These are phyloP conservation scores for Calameuta idolon DNA, from an alignment of 2,888 invertebrate species.

Conservation along the genomic window DNA sequence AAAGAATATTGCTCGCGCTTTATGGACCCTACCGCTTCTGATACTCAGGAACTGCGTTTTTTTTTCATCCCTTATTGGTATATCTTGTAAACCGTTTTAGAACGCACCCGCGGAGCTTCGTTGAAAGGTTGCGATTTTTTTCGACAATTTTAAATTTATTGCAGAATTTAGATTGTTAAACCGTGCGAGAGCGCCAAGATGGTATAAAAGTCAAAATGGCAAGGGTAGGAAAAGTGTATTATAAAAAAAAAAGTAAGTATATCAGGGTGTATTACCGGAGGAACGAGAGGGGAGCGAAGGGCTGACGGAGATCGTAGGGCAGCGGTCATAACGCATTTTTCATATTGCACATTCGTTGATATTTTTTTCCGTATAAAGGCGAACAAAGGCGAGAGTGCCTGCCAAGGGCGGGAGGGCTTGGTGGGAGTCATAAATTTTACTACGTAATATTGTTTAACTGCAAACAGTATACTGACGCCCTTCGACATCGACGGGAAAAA, in stretches of 20 bases:
- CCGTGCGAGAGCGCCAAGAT: background rate
- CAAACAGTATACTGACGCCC: slow-evolving; percentile 59
- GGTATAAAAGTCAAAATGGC: background rate
- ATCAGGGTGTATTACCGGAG: background rate
- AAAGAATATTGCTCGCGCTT: slow-evolving; percentile 60
- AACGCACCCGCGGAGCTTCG: background rate
- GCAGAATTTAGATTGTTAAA: background rate
- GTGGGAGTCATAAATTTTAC: slow-evolving; percentile 61
- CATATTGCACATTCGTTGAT: slow-evolving; percentile 58
- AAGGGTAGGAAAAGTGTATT: background rate
- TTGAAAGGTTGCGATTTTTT: background rate
- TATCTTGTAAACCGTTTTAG: background rate
- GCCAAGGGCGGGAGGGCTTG: slow-evolving; percentile 18
- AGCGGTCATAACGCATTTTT: slow-evolving; percentile 61
- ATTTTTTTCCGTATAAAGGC: slow-evolving; percentile 36
- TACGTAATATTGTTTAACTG: slow-evolving; percentile 65
- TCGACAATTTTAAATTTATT: background rate
- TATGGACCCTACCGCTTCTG: slow-evolving; percentile 38
- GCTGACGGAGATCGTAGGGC: slow-evolving; percentile 19
- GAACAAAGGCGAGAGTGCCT: background rate
- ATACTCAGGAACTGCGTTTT: background rate
- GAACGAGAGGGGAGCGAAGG: background rate
- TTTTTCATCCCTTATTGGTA: background rate
- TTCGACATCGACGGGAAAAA: slow-evolving; percentile 40
- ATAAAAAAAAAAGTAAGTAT: background rate